Conservation (phyloP, 2,888 invertebrate species). For the Eristalis intricaria region DNA sequence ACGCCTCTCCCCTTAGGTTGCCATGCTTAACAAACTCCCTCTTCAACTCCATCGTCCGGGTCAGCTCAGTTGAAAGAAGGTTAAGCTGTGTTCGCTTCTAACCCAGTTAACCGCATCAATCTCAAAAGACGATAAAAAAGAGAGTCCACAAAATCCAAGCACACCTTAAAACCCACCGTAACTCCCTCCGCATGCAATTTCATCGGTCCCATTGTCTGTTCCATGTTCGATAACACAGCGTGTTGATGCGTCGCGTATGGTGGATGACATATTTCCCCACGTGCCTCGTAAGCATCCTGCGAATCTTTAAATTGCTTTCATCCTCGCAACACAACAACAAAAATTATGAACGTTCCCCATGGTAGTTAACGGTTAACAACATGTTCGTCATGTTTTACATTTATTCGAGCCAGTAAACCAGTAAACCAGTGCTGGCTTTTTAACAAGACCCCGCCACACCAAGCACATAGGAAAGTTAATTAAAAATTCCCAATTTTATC, state of each 20-base stretch:
- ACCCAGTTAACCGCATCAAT: no score
- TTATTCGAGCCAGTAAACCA: not conserved
- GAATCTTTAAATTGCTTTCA: not conserved
- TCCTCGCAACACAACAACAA: not conserved
- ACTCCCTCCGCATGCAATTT: not conserved
- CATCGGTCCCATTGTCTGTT: not conserved
- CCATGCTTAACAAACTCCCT: no score
- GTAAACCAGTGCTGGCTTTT: not conserved
- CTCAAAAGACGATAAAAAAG: no score
- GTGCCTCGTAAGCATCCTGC: constrained; percentile 1
- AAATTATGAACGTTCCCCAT: not conserved
- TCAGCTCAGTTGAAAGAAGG: no score
- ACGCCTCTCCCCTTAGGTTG: no score
- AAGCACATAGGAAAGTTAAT: not conserved
- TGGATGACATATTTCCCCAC: not conserved
- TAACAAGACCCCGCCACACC: not conserved
- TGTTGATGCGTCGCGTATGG: not conserved
- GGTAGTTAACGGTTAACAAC: not conserved
- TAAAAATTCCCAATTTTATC: not conserved
- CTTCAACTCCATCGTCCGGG: no score
- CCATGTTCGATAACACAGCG: not conserved
- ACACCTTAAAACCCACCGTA: not conserved
- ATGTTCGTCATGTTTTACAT: not conserved
- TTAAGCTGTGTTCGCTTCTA: no score
- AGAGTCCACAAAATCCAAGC: not conserved